Evolutionary conservation across 2,888 invertebrate species (phyloP), one percentile per base, ranked within the genome.

Genomic region (Cyclophora punctaria): DNA sequence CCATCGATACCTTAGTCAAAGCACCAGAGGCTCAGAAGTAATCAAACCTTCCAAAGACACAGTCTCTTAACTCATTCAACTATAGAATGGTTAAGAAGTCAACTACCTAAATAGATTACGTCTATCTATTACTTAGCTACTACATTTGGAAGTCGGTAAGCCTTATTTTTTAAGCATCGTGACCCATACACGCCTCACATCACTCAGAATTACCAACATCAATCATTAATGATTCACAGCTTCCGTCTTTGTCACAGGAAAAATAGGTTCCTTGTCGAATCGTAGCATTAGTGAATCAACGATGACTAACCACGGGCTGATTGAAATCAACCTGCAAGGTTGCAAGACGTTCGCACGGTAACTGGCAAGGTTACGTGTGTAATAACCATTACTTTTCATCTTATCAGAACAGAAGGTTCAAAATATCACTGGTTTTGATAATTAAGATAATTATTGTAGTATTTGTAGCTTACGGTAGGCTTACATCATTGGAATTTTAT

Each of bases 241-340:
- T 33, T 54, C 47, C 49, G 51, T 49, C 49, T 47, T 48, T 35
- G 33, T 34, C 7, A 50, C 45, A 47, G 49, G 52, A 54, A 64
- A 60, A 58, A 63, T 57, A 51, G 57, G 58, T 64, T 64, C 59
- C 65, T 67, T 58, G 53, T 63, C 63, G 60, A 66, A 59, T 57
- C 55, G 59, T 60, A 63, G 60, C 56, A 63, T 58, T 49, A 59
- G 63, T 80, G 81, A 79, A 72, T 78, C 78, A 75, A 69, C 70
- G 64, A 70, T 78, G 78, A 78, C 72, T 78, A 71, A 79, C 54
- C 53, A 58, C 60, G 62, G 63, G 63, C 51, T 58, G 57, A 58
- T 63, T 63, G 55, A 53, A 63, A 54, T 49, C 48, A 47, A 20
- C 20, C 20, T 20, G 56, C 71, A 59, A 67, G 70, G 67, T 57